These are phyloP conservation scores for Pharmacophagus antenor DNA, from an alignment of 2,888 invertebrate species.

Conservation along the genomic window DNA sequence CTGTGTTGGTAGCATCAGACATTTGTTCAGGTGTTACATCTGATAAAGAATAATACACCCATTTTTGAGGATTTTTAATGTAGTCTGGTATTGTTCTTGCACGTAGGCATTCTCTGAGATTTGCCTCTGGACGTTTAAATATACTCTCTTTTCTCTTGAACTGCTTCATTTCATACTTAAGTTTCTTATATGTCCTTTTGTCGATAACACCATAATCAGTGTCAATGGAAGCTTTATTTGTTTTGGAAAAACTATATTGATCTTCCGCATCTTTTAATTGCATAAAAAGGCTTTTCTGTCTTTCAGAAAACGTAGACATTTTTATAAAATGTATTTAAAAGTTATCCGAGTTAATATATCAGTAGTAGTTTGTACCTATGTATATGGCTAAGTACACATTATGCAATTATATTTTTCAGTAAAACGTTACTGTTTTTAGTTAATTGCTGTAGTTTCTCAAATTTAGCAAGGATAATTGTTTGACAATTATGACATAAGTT, in stretches of 20 bases:
- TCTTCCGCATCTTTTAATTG: conserved; percentile 84
- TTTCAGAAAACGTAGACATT: conserved; percentile 76
- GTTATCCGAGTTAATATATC: background rate
- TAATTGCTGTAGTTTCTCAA: too few relatives aligned
- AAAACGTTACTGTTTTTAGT: too few relatives aligned
- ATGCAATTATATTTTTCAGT: too few relatives aligned
- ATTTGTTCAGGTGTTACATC: conserved; percentile 89
- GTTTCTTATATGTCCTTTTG: conserved; percentile 57
- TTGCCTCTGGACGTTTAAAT: conserved; percentile 87
- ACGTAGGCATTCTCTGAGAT: conserved; percentile 80
- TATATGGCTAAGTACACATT: background rate
- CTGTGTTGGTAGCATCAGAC: conserved; percentile 88
- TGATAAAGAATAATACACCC: conserved; percentile 89
- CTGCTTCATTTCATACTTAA: conserved; percentile 79
- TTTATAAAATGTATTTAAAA: background rate
- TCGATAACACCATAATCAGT: conserved; percentile 59
- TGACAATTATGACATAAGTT: background rate
- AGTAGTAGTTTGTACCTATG: background rate
- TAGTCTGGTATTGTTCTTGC: conserved; percentile 67
- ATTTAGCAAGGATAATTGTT: too few relatives aligned
- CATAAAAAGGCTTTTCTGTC: conserved; percentile 86
- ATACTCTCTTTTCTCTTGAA: conserved; percentile 88
- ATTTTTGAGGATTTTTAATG: conserved; percentile 89
- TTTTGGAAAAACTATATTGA: conserved; percentile 63
- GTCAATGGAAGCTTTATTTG: conserved; percentile 51